These are phyloP conservation scores for Drosophila parthenogenetica DNA, from an alignment of 2,888 invertebrate genomes.

Conservation along the genomic window DNA sequence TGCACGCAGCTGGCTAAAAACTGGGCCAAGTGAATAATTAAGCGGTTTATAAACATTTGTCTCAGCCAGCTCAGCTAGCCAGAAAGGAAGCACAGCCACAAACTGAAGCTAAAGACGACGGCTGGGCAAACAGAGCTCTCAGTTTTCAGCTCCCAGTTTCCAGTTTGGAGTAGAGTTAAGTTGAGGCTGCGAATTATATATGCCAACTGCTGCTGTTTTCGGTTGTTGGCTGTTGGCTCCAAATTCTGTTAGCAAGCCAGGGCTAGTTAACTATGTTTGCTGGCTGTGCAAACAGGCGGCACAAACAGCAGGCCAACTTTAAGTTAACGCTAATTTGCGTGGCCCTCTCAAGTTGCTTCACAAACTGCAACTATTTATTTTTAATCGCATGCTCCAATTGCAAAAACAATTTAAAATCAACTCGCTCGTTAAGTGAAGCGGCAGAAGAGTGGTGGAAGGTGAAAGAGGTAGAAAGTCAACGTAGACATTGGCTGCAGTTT, in stretches of 20 bases:
- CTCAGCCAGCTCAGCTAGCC: constrained; percentile 53
- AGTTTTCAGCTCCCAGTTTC: background rate
- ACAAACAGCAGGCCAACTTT: constrained; percentile 35
- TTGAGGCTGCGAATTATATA: constrained; percentile 61
- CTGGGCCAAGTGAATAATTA: constrained; percentile 80
- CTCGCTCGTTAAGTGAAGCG: constrained; percentile 80
- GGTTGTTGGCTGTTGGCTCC: constrained; percentile 21
- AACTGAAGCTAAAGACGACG: constrained; percentile 23
- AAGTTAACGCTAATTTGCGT: constrained; percentile 71
- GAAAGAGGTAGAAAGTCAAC: constrained; percentile 21
- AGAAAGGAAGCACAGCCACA: constrained; percentile 19
- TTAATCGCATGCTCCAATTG: constrained; percentile 81
- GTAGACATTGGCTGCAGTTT: constrained; percentile 61
- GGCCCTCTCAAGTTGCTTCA: constrained; percentile 45
- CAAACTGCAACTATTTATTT: constrained; percentile 75
- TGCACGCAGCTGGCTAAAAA: constrained; percentile 56
- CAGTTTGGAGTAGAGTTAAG: constrained; percentile 32
- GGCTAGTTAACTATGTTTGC: constrained; percentile 40
- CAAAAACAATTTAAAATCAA: constrained; percentile 81
- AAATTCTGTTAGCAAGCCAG: background rate
- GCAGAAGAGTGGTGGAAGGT: constrained; percentile 30
- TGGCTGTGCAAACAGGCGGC: constrained; percentile 34
- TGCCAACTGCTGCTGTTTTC: constrained; percentile 45
- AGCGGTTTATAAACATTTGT: constrained; percentile 81
- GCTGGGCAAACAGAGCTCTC: constrained; percentile 53